phyloP scores from a whole-genome alignment of 2,888 invertebrate species.

The Andrena hattorfiana region DNA sequence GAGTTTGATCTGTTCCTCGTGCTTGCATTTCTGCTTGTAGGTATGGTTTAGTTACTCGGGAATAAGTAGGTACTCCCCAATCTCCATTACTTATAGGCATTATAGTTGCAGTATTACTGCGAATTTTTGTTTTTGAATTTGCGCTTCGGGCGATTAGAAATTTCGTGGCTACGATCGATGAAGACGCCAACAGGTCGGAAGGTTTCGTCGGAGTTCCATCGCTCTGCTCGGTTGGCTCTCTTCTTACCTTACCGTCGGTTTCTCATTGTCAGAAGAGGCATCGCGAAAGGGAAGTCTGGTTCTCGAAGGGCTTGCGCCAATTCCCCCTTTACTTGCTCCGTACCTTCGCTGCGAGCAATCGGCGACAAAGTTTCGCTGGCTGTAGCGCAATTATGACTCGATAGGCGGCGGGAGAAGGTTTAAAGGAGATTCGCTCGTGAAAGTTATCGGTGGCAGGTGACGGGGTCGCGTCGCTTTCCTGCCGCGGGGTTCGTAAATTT shows the following conservation, averaged over 20 bases:
- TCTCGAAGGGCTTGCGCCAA: slow-evolving; percentile 29
- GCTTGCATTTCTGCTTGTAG: not conserved
- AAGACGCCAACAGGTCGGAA: not conserved
- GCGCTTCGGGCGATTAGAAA: not conserved
- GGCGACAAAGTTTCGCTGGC: slow-evolving; percentile 33
- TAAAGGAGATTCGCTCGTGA: slow-evolving; percentile 3
- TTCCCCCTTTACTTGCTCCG: slow-evolving; percentile 4
- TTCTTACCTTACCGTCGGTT: not conserved
- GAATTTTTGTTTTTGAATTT: not conserved
- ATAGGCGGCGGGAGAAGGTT: slow-evolving; percentile 11
- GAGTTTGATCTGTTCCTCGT: slow-evolving; percentile 32
- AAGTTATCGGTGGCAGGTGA: slow-evolving; percentile 11
- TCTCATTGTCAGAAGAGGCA: not conserved
- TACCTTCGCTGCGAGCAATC: slow-evolving; percentile 4
- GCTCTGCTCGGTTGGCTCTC: not conserved
- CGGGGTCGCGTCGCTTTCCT: not conserved
- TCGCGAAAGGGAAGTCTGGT: slow-evolving; percentile 15
- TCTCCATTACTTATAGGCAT: not conserved
- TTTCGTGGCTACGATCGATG: not conserved
- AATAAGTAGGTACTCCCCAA: too few relatives aligned
- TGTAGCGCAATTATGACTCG: slow-evolving; percentile 39
- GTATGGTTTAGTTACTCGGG: not conserved
- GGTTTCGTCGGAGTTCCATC: slow-evolving; percentile 10
- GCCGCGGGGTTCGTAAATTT: slow-evolving; percentile 16
- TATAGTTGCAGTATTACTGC: not conserved